These are phyloP conservation scores for Amphimallon solstitiale DNA, from an alignment of 2,888 invertebrate species.

Conservation along the genomic window DNA sequence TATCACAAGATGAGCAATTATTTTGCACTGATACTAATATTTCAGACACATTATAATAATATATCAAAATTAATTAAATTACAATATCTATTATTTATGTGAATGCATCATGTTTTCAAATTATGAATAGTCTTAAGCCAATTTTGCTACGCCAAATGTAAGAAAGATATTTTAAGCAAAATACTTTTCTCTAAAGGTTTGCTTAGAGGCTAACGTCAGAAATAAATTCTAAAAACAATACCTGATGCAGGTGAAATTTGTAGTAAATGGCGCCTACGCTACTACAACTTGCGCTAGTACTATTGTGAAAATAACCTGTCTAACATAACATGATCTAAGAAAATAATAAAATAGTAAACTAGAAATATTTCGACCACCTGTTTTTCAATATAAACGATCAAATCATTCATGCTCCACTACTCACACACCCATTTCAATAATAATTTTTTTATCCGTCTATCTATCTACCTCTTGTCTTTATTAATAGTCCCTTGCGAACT, in stretches of 20 bases:
- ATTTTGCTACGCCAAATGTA: no score
- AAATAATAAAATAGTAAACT: background rate
- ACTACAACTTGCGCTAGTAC: background rate
- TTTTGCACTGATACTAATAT: no score
- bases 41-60: no score
- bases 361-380: constrained; percentile 38
- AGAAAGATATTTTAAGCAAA: no score
- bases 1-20: no score
- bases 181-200: no score
- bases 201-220: no score
- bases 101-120: no score
- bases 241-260: constrained; percentile 21
- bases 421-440: constrained; percentile 30
- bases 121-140: no score
- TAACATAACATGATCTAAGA: background rate
- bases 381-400: constrained; percentile 30
- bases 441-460: constrained; percentile 35
- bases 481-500: constrained; percentile 27
- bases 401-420: constrained; percentile 40
- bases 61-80: no score
- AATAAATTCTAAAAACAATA: no score
- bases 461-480: constrained; percentile 17
- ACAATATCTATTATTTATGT: no score
- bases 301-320: constrained; percentile 8
- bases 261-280: background rate